Conservation (phyloP, 2,888 invertebrate genomes). For the Magallana nippona region DNA sequence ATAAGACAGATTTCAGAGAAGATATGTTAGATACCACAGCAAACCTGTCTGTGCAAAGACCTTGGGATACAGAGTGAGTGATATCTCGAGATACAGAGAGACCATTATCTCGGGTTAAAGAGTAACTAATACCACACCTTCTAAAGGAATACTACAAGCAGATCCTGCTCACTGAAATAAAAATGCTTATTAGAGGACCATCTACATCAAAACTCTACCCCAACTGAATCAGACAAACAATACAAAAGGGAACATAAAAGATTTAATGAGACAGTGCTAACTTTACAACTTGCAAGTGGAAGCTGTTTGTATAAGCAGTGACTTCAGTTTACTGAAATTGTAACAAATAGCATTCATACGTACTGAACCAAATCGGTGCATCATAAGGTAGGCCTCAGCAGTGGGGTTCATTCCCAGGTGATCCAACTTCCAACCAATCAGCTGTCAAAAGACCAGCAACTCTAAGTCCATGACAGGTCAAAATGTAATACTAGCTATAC, state of each 20-base stretch:
- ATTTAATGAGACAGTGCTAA: too few relatives aligned
- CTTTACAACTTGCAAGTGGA: too few relatives aligned
- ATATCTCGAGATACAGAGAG: neutral
- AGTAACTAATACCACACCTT: conserved; percentile 28
- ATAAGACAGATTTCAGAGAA: neutral
- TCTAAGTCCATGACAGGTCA: neutral
- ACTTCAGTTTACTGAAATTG: too few relatives aligned
- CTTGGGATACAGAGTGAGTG: too few relatives aligned
- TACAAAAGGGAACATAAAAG: too few relatives aligned
- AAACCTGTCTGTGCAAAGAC: too few relatives aligned
- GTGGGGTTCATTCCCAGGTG: conserved; percentile 89
- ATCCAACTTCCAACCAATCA: conserved; percentile 90
- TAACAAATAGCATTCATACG: conserved; percentile 80
- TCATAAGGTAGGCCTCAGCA: conserved; percentile 92
- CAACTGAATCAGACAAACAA: neutral
- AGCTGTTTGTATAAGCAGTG: too few relatives aligned
- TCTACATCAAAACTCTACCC: neutral
- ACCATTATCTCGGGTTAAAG: neutral
- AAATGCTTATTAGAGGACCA: neutral
- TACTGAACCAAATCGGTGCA: conserved; percentile 95
- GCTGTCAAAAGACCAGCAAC: conserved; percentile 80
- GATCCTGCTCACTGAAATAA: neutral
- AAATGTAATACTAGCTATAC: neutral
- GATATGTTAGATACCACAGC: too few relatives aligned
- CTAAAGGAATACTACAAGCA: neutral